phyloP scores from a whole-genome alignment of 2,113 vertebrate species.

The Lophura nycthemera region DNA sequence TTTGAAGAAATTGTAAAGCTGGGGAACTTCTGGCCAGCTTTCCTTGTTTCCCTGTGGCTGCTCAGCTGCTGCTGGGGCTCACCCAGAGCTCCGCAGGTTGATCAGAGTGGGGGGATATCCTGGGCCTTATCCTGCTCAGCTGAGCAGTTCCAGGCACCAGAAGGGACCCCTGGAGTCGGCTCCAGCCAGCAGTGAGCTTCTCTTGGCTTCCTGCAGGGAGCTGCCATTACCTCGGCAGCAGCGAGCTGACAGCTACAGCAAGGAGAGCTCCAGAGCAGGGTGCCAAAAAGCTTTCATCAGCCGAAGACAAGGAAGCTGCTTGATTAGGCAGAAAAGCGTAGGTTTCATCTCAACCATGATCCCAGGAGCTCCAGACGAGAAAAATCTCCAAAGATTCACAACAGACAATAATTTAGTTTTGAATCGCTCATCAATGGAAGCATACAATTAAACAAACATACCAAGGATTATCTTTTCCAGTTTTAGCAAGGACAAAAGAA shows the following conservation, averaged over 20 bases:
- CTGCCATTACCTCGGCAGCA: neutral
- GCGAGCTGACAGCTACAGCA: neutral
- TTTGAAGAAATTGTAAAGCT: neutral
- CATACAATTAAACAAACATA: neutral
- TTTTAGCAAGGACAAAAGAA: neutral
- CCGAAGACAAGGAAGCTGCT: neutral
- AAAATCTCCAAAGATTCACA: neutral
- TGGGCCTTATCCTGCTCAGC: neutral
- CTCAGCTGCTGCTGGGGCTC: neutral
- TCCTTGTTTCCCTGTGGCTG: neutral
- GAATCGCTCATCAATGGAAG: neutral
- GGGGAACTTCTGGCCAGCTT: neutral
- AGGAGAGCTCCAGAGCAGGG: neutral
- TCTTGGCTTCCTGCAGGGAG: neutral
- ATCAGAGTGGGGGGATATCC: neutral
- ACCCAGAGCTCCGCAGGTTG: neutral
- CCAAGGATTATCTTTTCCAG: neutral
- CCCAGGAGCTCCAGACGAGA: neutral
- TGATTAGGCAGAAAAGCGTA: neutral
- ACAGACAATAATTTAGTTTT: neutral
- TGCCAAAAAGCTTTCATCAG: conserved; percentile 19
- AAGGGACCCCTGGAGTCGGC: neutral
- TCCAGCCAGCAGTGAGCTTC: neutral
- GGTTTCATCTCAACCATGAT: neutral
- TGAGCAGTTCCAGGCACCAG: neutral